Base-by-base conservation (phyloP, 2,113 vertebrate genomes). In the Cottus gobio region DNA sequence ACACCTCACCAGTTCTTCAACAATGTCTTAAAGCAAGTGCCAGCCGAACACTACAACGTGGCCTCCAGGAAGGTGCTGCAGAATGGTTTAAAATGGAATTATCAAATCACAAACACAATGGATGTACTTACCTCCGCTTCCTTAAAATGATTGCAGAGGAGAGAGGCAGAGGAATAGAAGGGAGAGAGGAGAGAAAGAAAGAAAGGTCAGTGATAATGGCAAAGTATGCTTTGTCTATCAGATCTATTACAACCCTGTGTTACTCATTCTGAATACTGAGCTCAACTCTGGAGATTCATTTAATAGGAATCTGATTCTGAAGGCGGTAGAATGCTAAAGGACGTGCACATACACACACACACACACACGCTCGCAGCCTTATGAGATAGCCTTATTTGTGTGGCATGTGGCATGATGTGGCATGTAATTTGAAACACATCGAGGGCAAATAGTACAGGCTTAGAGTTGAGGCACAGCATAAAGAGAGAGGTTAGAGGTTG, bases 71-170 rank as follows among this genome's bases (percentile, higher is more conserved):
- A 65, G 37, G 15, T 30, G 54, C 39, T 34, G 64, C 42, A 64
- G 20, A 16, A 26, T 37, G 15, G 44, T 70, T 73, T 20, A 56
- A 34, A 80, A 68, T 34, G 36, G 2, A 26, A 61, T 56, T 11
- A 77, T 62, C 7, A 71, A 64, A 69, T 82, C 62, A 66, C 30
- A 80, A 71, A 85, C 58, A 81, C 64, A 80, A 63, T 67, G 71
- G n/a, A 62, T 61, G 65, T 60, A 91, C 93, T 93, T 85, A 93
- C 93, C 91, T 93, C 93, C 18, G 87, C 93, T 91, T 93, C 93
- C 93, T 93, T 90, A 74, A 85, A 77, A 88, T 75, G 83, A 81
- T 89, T 86, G 87, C 84, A 88, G 69, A 72, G 52, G 48, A 78
- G 46, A 57, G 71, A 83, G 58, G 36, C 48, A 68, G 68, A 67